phyloP scores from a whole-genome alignment of 2,113 vertebrate species.

The Syngnathus scovelli region DNA sequence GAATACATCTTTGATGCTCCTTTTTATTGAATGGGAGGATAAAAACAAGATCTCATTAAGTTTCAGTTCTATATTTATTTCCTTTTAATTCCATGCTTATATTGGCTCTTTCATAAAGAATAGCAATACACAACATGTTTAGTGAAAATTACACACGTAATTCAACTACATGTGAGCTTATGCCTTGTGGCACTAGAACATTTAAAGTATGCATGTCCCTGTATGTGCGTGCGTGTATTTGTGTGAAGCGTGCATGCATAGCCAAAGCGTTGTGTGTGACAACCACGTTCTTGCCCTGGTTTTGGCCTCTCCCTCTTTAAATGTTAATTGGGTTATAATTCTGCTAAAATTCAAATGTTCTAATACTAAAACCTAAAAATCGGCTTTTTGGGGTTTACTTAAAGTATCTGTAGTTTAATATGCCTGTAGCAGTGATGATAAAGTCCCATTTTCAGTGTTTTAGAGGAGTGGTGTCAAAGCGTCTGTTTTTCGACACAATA shows the following conservation, averaged over 20 bases:
- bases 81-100: not conserved
- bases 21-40: slow-evolving; percentile 64
- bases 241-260: slow-evolving; percentile 6
- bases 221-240: not conserved
- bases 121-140: slow-evolving; percentile 32
- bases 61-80: not conserved
- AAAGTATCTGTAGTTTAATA: not conserved
- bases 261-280: slow-evolving; percentile 23
- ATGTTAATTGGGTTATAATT: not conserved
- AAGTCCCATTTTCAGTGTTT: not conserved
- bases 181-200: slow-evolving; percentile 13
- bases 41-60: slow-evolving; percentile 59
- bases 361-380: not conserved
- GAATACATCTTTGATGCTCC: slow-evolving; percentile 46
- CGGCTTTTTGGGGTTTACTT: not conserved
- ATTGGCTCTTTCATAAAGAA: not conserved
- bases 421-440: not conserved
- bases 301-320: not conserved
- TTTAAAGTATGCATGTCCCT: not conserved
- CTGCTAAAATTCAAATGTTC: not conserved
- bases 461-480: not conserved
- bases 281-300: slow-evolving; percentile 49
- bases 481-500: not conserved
- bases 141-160: slow-evolving; percentile 6
- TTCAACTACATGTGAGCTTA: not conserved